These are phyloP conservation scores for Haemorhous mexicanus DNA, from an alignment of 2,113 vertebrate genomes.

Conservation along the genomic window DNA sequence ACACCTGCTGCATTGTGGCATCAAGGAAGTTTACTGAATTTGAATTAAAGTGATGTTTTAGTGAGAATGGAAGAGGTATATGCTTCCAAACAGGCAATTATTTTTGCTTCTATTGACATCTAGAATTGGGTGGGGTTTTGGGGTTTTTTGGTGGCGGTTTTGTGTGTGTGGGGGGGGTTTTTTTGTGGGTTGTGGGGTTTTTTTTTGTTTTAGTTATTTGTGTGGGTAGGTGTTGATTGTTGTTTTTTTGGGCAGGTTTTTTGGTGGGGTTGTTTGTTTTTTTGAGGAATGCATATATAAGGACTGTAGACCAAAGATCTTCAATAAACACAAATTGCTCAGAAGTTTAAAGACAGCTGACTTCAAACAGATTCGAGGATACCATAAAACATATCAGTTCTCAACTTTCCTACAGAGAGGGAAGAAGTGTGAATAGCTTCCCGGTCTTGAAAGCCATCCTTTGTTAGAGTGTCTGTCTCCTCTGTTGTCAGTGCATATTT, in stretches of 20 bases:
- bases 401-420: not conserved
- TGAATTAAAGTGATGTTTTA: not conserved
- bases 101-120: not conserved
- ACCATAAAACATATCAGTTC: not conserved
- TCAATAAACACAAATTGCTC: not conserved
- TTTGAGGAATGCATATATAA: not conserved
- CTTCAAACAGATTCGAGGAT: conserved; percentile 8
- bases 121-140: not conserved
- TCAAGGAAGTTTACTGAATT: not conserved
- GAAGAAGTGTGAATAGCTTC: not conserved
- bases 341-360: not conserved
- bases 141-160: not conserved
- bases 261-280: not conserved
- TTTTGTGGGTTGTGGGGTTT: not conserved
- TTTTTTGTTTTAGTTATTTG: not conserved
- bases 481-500: not conserved
- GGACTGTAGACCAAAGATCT: not conserved
- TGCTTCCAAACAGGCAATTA: not conserved
- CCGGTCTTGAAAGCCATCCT: not conserved
- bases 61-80: not conserved
- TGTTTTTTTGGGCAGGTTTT: not conserved
- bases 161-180: not conserved
- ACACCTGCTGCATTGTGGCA: not conserved
- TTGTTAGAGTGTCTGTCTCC: not conserved
- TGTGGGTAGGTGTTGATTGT: not conserved